Base-by-base conservation (phyloP, 2,888 invertebrate species). In the Drosophila mimica region DNA sequence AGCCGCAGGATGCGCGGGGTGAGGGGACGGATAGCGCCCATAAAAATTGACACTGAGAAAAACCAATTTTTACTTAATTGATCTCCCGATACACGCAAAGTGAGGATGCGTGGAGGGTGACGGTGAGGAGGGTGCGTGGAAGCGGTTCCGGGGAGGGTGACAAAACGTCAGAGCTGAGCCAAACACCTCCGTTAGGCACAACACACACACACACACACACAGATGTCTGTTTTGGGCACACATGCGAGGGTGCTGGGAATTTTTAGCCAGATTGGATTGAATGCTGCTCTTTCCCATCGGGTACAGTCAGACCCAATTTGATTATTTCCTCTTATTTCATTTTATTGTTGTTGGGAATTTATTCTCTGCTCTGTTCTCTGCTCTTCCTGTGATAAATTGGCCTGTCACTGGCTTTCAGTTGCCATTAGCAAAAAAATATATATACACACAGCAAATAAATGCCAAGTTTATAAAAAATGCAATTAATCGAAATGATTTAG, bases 221-320 rank as follows among this genome's bases (percentile, higher is more conserved):
- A 70, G 59, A 64, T 65, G 80, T 30, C 54, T 5, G 17, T 61
- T 48, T 46, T 51, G 51, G 31, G 33, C 48, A 53, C 65, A 67
- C 59, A 59, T 64, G 68, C 33, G 79, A 77, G 68, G 72, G 66
- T 74, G 74, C 60, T 30, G 56, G 36, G 34, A 54, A 63, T 46
- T 65, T 64, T 58, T 13, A 36, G 25, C 20, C 36, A 34, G 66
- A 59, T 46, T 66, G 52, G 57, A 68, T 71, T 59, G 71, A 68
- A 54, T 66, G 58, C 52, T n/a, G 54, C 28, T 46, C 49, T 59
- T 59, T 60, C 33, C 33, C 46, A 61, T 56, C 34, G 53, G 48
- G 77, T 76, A 83, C 87, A 83, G 83, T 88, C 83, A 74, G 60
- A 70, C 67, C 71, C 66, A 64, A 85, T 70, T 84, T 74, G 70